Evolutionary conservation across 2,797 vertebrate genomes (phyloP).

Genomic region (Leptatherina wallacei): DNA sequence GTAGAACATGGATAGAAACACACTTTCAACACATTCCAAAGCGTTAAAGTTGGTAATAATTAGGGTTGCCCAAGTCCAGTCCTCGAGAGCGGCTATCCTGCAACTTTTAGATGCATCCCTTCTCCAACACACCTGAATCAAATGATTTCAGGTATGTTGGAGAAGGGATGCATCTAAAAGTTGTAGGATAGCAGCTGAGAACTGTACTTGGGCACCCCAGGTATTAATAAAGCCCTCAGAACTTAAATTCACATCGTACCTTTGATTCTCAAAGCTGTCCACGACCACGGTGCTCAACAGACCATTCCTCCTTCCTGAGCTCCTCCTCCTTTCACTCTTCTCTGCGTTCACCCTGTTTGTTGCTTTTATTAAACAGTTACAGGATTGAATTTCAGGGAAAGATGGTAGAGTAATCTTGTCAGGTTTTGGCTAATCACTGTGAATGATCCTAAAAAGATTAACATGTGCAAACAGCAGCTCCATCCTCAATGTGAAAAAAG

Average conservation of each 20-base stretch:
- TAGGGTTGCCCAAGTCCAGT: too few relatives aligned
- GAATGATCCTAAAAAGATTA: not conserved
- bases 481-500: not conserved
- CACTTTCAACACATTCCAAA: not conserved
- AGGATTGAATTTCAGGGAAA: constrained; percentile 6
- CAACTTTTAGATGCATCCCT: too few relatives aligned
- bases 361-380: constrained; percentile 1
- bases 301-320: constrained; percentile 55
- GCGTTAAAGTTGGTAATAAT: not conserved
- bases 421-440: not conserved
- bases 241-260: not conserved
- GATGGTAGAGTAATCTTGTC: not conserved
- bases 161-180: too few relatives aligned
- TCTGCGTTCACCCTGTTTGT: constrained; percentile 22
- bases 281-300: constrained; percentile 42
- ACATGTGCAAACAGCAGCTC: not conserved
- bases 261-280: constrained; percentile 27
- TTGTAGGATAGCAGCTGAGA: not conserved
- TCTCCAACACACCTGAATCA: too few relatives aligned
- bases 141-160: too few relatives aligned
- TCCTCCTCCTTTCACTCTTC: constrained; percentile 39
- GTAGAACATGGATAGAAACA: not conserved
- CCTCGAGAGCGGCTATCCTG: too few relatives aligned
- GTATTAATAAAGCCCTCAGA: constrained; percentile 5
- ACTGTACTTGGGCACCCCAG: too few relatives aligned